A percentile compares a stretch with the other conserved stretches of the same genome.
Evolutionary conservation across 2,113 vertebrate species (phyloP).

Genomic region (Amblyornis subalaris): DNA sequence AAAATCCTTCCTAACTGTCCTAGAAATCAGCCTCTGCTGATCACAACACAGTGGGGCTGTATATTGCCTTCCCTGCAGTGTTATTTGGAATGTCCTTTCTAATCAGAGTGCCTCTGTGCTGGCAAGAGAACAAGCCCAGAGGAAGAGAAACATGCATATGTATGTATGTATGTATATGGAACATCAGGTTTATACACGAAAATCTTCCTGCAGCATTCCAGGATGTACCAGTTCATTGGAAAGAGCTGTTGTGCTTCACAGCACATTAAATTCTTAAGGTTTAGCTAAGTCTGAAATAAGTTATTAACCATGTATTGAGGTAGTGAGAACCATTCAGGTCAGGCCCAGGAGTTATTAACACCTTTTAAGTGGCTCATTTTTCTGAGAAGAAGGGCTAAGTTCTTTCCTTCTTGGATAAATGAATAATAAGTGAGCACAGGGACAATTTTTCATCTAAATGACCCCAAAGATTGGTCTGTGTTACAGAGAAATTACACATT

Average conservation of each 20-base stretch:
- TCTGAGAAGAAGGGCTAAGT: neutral
- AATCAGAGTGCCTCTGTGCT: neutral
- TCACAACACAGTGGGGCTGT: rapidly evolving
- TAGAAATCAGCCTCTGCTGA: neutral
- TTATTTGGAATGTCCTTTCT: neutral
- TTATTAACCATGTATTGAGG: neutral
- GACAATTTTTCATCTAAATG: neutral
- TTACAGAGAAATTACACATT: neutral
- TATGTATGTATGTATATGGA: neutral
- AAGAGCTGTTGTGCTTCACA: neutral
- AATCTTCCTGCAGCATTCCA: neutral
- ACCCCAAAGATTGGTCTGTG: neutral
- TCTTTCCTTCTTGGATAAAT: neutral
- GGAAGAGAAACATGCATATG: neutral
- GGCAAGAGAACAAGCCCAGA: neutral
- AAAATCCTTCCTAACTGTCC: neutral
- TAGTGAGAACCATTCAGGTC: neutral
- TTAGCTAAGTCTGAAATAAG: neutral
- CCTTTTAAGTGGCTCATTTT: neutral
- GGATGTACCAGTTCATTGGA: neutral
- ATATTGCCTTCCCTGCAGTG: rapidly evolving
- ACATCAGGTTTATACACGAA: neutral
- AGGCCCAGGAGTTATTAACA: neutral
- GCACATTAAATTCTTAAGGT: neutral
- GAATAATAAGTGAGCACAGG: neutral